Base-by-base conservation (phyloP, 2,888 invertebrate species). In the Synergus gifuensis region DNA sequence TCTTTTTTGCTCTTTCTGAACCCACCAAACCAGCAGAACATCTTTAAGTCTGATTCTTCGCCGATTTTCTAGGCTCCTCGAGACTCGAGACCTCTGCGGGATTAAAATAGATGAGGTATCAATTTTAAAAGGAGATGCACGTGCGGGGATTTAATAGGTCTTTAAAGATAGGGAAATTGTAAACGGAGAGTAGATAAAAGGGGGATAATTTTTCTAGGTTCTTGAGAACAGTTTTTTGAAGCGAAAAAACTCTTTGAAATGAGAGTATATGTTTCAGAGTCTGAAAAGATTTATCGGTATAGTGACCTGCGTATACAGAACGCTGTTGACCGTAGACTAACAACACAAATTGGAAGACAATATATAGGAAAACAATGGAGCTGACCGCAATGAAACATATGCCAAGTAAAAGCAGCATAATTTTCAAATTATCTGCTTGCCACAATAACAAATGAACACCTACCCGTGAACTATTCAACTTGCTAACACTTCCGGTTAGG, bases 21-120 rank as follows among this genome's bases (percentile, higher is more conserved):
- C 76, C 78, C 78, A 62, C 76, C 49, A 28, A 84, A 83, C 84
- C 76, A 76, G 81, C 82, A 79, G 64, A 81, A 85, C 83, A 67
- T 76, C 83, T 83, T 82, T 58, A 63, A 62, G 54, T 76, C 77
- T 36, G 78, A 82, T 76, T 83, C 69, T 67, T 64, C 77, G 81
- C 69, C 67, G 79, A 83, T 83, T 84, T 83, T 84, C 82, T 81
- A 76, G 18, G 69, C 81, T 81, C 64, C 81, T 79, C 80, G 76
- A 49, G 78, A 63, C 77, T 79, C 44, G 62, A 76, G 64, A 62
- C 60, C 62, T 60, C 60, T 14, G 60, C 60, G 18, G 60, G 12
- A 36, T 54, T 16, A 36, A 28, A 46, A 49, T 69, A 28, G 69
- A 28, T 83, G 81, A 83, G 84, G 83, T 82, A 85, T 84, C 83